Percentiles rank a stretch among this genome's conserved stretches.
Evolutionary conservation across 2,113 vertebrate species (phyloP).

Genomic region (Variabilichromis moorii): DNA sequence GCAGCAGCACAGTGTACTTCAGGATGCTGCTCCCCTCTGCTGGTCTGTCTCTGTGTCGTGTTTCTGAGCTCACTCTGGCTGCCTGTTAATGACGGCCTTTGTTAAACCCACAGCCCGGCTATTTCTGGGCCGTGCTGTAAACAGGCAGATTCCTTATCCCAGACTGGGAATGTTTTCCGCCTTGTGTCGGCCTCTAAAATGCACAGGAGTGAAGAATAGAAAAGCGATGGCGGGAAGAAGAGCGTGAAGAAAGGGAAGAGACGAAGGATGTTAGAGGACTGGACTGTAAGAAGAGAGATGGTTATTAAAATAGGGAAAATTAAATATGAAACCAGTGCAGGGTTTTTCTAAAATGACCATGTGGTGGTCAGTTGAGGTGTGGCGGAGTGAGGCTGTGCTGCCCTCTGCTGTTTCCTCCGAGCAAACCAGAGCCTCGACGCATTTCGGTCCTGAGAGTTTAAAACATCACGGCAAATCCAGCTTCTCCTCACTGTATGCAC

Average conservation of each 20-base stretch:
- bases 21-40: constrained; percentile 39
- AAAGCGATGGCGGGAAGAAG: not conserved
- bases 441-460: not conserved
- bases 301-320: not conserved
- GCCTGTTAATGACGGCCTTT: constrained; percentile 67
- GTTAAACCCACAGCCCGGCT: constrained; percentile 70
- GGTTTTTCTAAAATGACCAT: not conserved
- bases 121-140: constrained; percentile 70
- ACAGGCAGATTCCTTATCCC: constrained; percentile 68
- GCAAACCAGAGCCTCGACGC: accelerated
- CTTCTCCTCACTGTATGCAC: not conserved
- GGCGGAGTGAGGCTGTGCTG: constrained; percentile 20
- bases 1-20: not conserved
- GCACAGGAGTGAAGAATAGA: not conserved
- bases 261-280: not conserved
- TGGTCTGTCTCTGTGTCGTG: constrained; percentile 1
- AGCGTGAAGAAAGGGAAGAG: not conserved
- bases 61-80: constrained; percentile 34
- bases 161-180: constrained; percentile 62
- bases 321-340: not conserved
- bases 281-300: not conserved
- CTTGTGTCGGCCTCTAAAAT: not conserved
- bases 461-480: not conserved
- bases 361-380: not conserved
- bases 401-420: constrained; percentile 22